Evolutionary conservation across 2,113 vertebrate species (phyloP).

Genomic region (Dipodomys spectabilis): DNA sequence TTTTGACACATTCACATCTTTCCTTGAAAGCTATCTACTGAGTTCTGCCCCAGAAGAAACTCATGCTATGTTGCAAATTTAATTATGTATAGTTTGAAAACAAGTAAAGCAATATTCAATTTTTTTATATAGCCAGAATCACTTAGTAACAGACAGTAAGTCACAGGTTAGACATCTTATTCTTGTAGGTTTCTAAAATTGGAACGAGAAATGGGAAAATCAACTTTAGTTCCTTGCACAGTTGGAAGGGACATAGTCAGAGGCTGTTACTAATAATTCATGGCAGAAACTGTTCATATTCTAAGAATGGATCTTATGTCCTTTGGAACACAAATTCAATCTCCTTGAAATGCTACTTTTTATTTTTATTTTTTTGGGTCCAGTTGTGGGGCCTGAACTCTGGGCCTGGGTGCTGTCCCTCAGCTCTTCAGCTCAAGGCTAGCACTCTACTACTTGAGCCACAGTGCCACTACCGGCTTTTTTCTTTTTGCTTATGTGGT

Average conservation of each 20-base stretch:
- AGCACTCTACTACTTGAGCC: no score
- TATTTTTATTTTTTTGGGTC: not conserved
- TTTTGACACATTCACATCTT: constrained; percentile 66
- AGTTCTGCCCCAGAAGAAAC: constrained; percentile 84
- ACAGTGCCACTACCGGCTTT: no score
- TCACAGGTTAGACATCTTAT: constrained; percentile 80
- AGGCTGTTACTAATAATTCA: constrained; percentile 49
- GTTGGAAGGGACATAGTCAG: constrained; percentile 33
- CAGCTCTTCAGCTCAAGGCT: no score
- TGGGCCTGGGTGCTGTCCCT: no score
- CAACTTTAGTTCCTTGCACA: not conserved
- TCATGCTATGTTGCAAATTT: constrained; percentile 86
- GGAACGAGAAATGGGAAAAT: constrained; percentile 67
- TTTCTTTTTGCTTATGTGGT: no score
- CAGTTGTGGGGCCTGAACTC: no score
- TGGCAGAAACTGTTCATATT: constrained; percentile 23
- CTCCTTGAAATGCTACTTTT: constrained; percentile 47
- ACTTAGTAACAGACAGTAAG: constrained; percentile 85
- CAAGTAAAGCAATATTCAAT: constrained; percentile 88
- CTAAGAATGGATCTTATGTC: constrained; percentile 51
- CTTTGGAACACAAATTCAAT: constrained; percentile 54
- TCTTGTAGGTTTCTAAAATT: constrained; percentile 67
- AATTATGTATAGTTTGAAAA: constrained; percentile 90
- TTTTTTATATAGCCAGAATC: constrained; percentile 87
- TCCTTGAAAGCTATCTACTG: constrained; percentile 77